These are phyloP conservation scores for Tetragonula carbonaria DNA, from an alignment of 2,888 invertebrate genomes.

Conservation along the genomic window DNA sequence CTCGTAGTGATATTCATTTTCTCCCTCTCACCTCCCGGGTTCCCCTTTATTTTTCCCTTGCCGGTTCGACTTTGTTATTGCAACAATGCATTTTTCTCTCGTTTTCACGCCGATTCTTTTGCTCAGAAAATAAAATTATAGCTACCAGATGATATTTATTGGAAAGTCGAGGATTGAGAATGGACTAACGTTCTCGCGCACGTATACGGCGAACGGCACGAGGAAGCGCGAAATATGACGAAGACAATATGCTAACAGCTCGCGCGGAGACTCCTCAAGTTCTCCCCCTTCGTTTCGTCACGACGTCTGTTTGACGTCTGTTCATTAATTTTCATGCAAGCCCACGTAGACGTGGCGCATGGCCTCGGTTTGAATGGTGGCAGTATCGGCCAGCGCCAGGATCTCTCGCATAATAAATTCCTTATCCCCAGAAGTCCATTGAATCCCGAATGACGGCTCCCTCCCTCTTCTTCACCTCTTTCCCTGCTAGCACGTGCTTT, in stretches of 20 bases:
- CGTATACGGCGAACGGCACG: neutral
- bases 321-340: conserved; percentile 69
- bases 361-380: conserved; percentile 62
- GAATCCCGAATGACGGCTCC: conserved; percentile 59
- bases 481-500: conserved; percentile 70
- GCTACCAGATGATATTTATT: too few relatives aligned
- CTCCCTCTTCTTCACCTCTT: conserved; percentile 46
- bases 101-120: neutral
- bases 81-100: neutral
- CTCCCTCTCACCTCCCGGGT: too few relatives aligned
- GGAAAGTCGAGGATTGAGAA: neutral
- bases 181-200: neutral
- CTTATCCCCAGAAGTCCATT: conserved; percentile 68
- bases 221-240: conserved; percentile 1
- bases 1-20: conserved; percentile 27
- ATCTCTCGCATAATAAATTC: conserved; percentile 73
- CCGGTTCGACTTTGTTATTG: neutral
- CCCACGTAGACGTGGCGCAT: conserved; percentile 59
- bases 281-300: neutral
- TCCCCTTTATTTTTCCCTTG: neutral
- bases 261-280: conserved; percentile 4
- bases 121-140: neutral
- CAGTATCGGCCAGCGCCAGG: conserved; percentile 55
- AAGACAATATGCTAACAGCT: neutral
- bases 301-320: neutral